These are phyloP conservation scores for Dasysyrphus albostriatus DNA, from an alignment of 2,888 invertebrate genomes.

Conservation along the genomic window DNA sequence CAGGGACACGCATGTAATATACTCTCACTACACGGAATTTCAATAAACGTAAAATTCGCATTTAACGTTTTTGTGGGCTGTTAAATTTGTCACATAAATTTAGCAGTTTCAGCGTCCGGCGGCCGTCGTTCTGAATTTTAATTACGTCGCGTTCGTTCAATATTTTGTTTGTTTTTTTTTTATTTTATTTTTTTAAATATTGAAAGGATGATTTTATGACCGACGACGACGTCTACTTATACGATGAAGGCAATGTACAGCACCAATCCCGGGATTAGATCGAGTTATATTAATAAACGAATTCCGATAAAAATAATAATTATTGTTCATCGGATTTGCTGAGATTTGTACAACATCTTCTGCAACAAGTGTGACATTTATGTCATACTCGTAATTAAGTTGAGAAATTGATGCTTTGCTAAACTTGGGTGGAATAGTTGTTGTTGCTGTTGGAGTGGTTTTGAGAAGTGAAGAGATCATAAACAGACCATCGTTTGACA, in stretches of 20 bases:
- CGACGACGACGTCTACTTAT: conserved; percentile 17
- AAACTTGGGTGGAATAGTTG: conserved; percentile 7
- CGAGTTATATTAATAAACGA: conserved; percentile 45
- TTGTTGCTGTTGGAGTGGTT: not conserved
- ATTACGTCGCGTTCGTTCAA: conserved; percentile 43
- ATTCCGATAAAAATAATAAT: conserved; percentile 46
- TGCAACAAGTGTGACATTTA: conserved; percentile 45
- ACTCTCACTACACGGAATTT: conserved; percentile 56
- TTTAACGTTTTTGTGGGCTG: conserved; percentile 66
- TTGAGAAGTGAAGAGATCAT: conserved; percentile 23
- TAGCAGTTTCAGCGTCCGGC: conserved; percentile 21
- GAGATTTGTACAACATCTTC: conserved; percentile 25
- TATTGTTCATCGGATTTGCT: conserved; percentile 41
- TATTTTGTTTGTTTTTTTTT: too few relatives aligned
- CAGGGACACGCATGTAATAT: conserved; percentile 36
- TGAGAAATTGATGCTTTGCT: conserved; percentile 35
- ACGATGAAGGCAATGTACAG: conserved; percentile 6
- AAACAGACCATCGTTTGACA: conserved; percentile 48
- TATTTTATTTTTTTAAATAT: conserved; percentile 18
- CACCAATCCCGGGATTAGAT: conserved; percentile 63
- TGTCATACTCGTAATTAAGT: conserved; percentile 47
- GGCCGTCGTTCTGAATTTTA: conserved; percentile 64
- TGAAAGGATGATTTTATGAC: conserved; percentile 58
- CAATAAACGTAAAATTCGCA: conserved; percentile 70
- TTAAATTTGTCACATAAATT: conserved; percentile 74